phyloP scores from a whole-genome alignment of 2,113 vertebrate genomes.

The Gnathonemus echidnorhynchus region DNA sequence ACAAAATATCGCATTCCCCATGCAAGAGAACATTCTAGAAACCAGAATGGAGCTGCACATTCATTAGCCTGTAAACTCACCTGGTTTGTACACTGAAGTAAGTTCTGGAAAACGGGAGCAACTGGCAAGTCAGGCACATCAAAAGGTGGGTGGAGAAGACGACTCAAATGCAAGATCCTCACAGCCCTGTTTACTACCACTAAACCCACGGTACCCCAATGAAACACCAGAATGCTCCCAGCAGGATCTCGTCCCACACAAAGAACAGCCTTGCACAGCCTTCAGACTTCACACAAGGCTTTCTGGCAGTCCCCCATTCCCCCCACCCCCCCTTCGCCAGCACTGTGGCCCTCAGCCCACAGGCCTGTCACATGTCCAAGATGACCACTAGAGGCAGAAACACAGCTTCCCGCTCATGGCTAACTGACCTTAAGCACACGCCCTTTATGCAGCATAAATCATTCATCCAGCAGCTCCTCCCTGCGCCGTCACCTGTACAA shows the following conservation, averaged over 20 bases:
- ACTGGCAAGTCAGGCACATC: background rate
- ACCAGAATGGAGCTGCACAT: background rate
- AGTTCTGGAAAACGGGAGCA: background rate
- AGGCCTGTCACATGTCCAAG: slow-evolving; percentile 2
- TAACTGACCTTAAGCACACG: slow-evolving; percentile 11
- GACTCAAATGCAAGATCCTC: slow-evolving; percentile 2
- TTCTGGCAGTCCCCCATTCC: background rate
- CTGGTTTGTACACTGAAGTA: background rate
- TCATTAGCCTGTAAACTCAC: background rate
- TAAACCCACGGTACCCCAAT: slow-evolving; percentile 27
- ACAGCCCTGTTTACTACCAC: slow-evolving; percentile 37
- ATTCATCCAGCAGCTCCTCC: slow-evolving; percentile 31
- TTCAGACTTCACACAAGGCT: slow-evolving; percentile 34
- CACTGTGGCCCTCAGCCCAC: slow-evolving; percentile 11
- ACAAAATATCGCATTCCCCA: background rate
- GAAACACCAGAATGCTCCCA: slow-evolving; percentile 28
- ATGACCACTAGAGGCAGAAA: slow-evolving; percentile 28
- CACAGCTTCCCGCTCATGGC: slow-evolving; percentile 26
- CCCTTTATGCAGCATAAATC: slow-evolving; percentile 39
- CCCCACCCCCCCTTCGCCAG: background rate
- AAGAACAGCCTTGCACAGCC: slow-evolving; percentile 32
- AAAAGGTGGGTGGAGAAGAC: background rate
- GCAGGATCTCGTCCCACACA: slow-evolving; percentile 29
- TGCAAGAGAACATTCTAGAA: background rate
- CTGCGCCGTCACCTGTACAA: slow-evolving; percentile 25